These are phyloP conservation scores for Drosophila simulans DNA, from an alignment of 1,140 invertebrate species.

Conservation along the genomic window DNA sequence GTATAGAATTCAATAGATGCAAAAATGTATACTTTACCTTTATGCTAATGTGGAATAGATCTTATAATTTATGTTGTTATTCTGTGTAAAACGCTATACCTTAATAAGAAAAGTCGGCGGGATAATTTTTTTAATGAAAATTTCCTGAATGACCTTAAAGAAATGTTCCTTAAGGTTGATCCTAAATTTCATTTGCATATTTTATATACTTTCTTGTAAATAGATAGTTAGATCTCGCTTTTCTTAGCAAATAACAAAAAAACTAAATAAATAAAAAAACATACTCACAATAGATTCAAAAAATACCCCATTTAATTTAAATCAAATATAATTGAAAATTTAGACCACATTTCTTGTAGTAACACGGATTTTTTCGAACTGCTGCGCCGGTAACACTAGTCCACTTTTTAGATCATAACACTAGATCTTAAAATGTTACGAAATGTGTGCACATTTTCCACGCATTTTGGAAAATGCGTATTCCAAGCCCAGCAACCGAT, in stretches of 20 bases:
- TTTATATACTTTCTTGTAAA: too few relatives aligned
- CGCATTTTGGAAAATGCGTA: conserved; percentile 8
- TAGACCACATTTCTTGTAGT: background rate
- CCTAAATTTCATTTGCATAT: too few relatives aligned
- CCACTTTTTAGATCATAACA: conserved; percentile 18
- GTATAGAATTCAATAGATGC: conserved; percentile 39
- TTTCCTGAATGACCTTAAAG: too few relatives aligned
- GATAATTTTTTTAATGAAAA: too few relatives aligned
- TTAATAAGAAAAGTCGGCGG: too few relatives aligned
- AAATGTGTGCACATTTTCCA: conserved; percentile 28
- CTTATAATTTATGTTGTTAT: background rate
- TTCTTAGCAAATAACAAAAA: too few relatives aligned
- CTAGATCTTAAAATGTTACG: conserved; percentile 21
- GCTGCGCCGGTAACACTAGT: conserved; percentile 1
- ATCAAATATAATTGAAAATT: background rate
- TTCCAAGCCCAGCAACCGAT: conserved; percentile 27
- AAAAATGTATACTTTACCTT: background rate
- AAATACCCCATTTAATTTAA: too few relatives aligned
- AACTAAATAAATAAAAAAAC: too few relatives aligned
- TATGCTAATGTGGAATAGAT: background rate
- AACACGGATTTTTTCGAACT: background rate
- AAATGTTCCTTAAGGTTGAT: too few relatives aligned
- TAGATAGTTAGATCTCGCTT: too few relatives aligned
- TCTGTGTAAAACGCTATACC: too few relatives aligned
- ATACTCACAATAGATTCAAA: too few relatives aligned